phyloP scores from a whole-genome alignment of 2,113 vertebrate species.

The Trinectes maculatus region DNA sequence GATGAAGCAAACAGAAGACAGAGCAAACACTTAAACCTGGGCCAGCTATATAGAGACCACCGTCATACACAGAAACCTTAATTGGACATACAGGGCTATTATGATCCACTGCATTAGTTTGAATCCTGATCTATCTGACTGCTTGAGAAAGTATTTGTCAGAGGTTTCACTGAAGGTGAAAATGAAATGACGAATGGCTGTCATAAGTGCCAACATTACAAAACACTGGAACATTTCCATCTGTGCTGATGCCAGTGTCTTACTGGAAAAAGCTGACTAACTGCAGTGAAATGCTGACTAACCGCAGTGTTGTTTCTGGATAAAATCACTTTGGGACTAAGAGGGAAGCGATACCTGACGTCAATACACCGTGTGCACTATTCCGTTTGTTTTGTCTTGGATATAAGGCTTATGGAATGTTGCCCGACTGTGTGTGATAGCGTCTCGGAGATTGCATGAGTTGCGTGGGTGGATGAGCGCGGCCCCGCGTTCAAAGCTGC shows the following conservation, averaged over 20 bases:
- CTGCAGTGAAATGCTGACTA: conserved; percentile 21
- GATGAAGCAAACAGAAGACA: conserved; percentile 23
- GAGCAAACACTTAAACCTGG: conserved; percentile 29
- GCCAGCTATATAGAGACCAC: conserved; percentile 28
- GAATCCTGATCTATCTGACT: background rate
- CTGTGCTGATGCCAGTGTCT: conserved; percentile 11
- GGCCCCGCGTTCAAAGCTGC: conserved; percentile 42
- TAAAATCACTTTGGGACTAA: background rate
- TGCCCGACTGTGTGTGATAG: conserved; percentile 9
- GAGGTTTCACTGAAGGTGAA: conserved; percentile 5
- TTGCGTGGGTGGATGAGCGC: conserved; percentile 35
- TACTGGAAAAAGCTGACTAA: background rate
- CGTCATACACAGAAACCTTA: conserved; percentile 7
- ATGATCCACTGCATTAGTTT: background rate
- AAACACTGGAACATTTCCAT: conserved; percentile 18
- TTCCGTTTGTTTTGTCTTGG: conserved; percentile 20
- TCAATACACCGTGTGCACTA: background rate
- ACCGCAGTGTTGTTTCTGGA: conserved; percentile 25
- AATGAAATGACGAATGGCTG: conserved; percentile 26
- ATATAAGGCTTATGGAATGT: conserved; percentile 8
- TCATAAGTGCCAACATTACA: conserved; percentile 18
- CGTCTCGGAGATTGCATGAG: conserved; percentile 22
- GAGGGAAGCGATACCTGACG: background rate
- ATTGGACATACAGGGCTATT: conserved; percentile 28
- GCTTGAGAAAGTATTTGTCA: conserved; percentile 3